A percentile compares a stretch with the other conserved stretches of the same genome.
Conservation (phyloP, 2,113 vertebrate species). For the Nipponia nippon region DNA sequence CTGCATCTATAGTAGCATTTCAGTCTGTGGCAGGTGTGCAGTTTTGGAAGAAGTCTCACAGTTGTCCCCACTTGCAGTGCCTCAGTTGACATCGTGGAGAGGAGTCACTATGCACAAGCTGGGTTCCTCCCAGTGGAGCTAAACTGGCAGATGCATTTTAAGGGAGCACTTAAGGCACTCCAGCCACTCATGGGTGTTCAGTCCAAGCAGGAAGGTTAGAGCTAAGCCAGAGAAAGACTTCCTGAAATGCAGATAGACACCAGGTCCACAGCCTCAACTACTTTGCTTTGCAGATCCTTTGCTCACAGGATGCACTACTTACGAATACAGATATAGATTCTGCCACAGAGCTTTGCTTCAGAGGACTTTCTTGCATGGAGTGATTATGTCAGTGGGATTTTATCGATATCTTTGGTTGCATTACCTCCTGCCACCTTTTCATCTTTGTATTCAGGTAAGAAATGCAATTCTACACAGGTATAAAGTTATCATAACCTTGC, state of each 20-base stretch:
- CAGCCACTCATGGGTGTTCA: neutral
- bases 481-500: neutral
- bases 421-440: neutral
- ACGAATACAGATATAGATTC: neutral
- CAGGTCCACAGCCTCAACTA: neutral
- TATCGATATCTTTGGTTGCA: neutral
- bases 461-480: neutral
- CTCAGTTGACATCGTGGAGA: fast-evolving
- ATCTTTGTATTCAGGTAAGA: neutral
- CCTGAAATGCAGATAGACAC: neutral
- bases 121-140: neutral
- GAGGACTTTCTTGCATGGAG: neutral
- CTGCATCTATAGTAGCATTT: neutral
- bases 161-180: neutral
- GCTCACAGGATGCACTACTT: neutral
- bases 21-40: neutral
- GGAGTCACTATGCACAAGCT: neutral
- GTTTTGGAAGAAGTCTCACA: neutral
- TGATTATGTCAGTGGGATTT: neutral
- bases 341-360: neutral
- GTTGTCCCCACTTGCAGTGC: neutral
- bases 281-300: neutral
- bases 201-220: neutral
- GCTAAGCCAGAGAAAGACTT: neutral
- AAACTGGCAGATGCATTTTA: neutral